Conservation (phyloP, 2,113 vertebrate genomes). For the Pogonocichla stellata region DNA sequence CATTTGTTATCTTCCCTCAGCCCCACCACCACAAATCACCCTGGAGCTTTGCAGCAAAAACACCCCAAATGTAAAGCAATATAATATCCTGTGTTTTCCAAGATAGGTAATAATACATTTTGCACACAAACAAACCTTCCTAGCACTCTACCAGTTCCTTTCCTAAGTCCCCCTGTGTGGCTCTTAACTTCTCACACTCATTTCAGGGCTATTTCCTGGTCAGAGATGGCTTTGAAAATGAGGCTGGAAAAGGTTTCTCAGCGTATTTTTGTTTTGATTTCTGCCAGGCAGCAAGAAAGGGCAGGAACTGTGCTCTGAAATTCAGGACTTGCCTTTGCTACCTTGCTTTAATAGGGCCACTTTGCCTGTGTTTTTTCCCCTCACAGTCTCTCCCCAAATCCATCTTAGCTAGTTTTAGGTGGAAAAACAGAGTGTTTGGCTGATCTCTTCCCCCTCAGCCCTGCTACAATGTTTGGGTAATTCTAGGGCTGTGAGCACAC, state of each 20-base stretch:
- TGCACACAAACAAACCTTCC: constrained; percentile 31
- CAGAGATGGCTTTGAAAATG: constrained; percentile 15
- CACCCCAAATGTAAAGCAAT: constrained; percentile 51
- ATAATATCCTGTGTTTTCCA: constrained; percentile 37
- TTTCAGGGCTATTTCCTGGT: constrained; percentile 41
- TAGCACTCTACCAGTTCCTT: neutral
- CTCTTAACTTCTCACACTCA: constrained; percentile 27
- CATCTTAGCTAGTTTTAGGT: neutral
- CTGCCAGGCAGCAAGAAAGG: neutral
- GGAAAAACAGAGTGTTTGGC: neutral
- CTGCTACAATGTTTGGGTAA: neutral
- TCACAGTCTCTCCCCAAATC: neutral
- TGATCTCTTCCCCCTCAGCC: neutral
- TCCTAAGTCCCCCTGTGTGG: neutral
- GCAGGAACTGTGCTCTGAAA: neutral
- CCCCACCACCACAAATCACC: constrained; percentile 29
- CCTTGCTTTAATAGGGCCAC: neutral
- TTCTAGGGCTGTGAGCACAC: neutral
- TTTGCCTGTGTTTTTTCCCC: neutral
- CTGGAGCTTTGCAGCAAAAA: constrained; percentile 48
- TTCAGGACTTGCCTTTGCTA: neutral
- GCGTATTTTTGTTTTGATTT: constrained; percentile 34
- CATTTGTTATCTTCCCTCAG: constrained; percentile 54
- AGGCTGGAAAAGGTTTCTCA: neutral
- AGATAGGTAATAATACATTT: constrained; percentile 53